A percentile compares a stretch with the other conserved stretches of the same genome.
These are phyloP conservation scores for Scelioninae gen. 1 DNA, from an alignment of 2,888 invertebrate genomes.

Conservation along the genomic window DNA sequence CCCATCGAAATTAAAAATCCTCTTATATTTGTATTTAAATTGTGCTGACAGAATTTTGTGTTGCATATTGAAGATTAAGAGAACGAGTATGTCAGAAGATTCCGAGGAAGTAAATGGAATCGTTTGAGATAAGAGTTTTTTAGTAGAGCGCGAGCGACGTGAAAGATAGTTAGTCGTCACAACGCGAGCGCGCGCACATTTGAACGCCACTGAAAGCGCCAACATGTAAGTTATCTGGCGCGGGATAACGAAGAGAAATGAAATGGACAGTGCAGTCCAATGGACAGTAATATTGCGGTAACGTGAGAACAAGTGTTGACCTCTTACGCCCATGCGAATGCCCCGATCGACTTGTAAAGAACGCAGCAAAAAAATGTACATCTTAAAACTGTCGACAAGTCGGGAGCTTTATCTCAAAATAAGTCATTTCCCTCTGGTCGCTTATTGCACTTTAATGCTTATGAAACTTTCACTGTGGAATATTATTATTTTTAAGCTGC, in stretches of 20 bases:
- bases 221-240: slow-evolving; percentile 27
- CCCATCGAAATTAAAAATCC: no score
- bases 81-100: background rate
- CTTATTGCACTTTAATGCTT: background rate
- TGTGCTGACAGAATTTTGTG: no score
- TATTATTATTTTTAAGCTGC: slow-evolving; percentile 2
- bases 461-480: background rate
- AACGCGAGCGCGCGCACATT: slow-evolving; percentile 29
- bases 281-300: slow-evolving; percentile 24
- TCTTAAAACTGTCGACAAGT: slow-evolving; percentile 9
- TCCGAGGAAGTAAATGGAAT: slow-evolving; percentile 31
- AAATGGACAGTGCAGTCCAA: slow-evolving; percentile 45
- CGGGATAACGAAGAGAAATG: slow-evolving; percentile 38
- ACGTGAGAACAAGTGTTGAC: slow-evolving; percentile 38
- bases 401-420: slow-evolving; percentile 25
- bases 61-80: no score
- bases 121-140: slow-evolving; percentile 26
- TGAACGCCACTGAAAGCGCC: slow-evolving; percentile 21
- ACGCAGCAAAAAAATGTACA: slow-evolving; percentile 25
- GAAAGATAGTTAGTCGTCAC: slow-evolving; percentile 25
- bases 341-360: slow-evolving; percentile 10
- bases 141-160: background rate
- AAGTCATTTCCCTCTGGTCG: slow-evolving; percentile 21
- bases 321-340: slow-evolving; percentile 46
- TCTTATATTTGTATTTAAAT: no score